Conservation (phyloP, 1,140 invertebrate species). For the Macrobrachium nipponense region DNA sequence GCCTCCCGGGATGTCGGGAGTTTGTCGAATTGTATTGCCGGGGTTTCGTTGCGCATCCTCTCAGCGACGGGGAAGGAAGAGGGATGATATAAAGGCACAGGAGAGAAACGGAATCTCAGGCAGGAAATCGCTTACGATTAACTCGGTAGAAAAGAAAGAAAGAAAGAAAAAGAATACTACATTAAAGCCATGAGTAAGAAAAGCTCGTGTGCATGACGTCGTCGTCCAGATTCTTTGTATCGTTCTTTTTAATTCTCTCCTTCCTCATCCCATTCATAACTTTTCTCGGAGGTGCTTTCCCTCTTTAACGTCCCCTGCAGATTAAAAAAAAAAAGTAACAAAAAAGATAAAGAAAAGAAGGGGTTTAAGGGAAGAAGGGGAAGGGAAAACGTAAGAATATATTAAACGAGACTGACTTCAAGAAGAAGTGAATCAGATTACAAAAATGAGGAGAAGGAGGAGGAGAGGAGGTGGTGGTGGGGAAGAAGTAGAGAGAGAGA, state of each 20-base stretch:
- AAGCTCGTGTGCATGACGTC: background rate
- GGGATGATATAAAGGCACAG: too few species aligned
- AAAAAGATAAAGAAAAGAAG: background rate
- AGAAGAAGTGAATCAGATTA: background rate
- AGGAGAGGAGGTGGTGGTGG: constrained; percentile 1
- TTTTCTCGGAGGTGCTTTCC: background rate
- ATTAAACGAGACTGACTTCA: background rate
- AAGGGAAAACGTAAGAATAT: background rate
- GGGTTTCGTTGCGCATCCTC: too few species aligned
- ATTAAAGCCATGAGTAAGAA: too few species aligned
- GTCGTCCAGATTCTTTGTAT: background rate
- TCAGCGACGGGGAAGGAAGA: too few species aligned
- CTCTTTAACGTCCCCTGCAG: background rate
- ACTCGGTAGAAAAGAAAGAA: too few species aligned
- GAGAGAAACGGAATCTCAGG: too few species aligned
- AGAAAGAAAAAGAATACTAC: too few species aligned
- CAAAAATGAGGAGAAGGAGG: background rate
- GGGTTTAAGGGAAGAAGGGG: background rate
- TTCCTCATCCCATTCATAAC: constrained; percentile 4
- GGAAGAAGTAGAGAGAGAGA: background rate
- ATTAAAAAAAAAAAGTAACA: background rate
- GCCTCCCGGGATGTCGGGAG: too few species aligned
- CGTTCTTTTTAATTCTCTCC: background rate
- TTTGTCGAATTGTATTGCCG: too few species aligned
- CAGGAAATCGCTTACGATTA: too few species aligned